Percentiles rank a stretch among this genome's conserved stretches.
Conservation (phyloP, 2,797 vertebrate species). For the Anguilla megastoma region DNA sequence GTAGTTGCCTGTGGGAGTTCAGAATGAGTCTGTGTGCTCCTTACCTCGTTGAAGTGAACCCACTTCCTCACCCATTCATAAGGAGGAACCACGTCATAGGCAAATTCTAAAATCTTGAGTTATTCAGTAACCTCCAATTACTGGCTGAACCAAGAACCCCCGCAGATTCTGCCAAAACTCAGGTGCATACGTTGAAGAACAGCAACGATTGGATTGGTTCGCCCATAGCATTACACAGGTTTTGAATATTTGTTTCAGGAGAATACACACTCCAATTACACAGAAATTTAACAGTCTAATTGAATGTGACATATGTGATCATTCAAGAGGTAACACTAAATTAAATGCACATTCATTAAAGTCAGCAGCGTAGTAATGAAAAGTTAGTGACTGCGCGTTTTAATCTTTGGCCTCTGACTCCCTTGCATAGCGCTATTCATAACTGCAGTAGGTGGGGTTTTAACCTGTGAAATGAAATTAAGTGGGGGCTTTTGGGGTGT, state of each 20-base stretch:
- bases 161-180: background rate
- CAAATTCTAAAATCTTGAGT: constrained; percentile 58
- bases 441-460: background rate
- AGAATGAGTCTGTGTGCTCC: constrained; percentile 64
- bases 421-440: constrained; percentile 11
- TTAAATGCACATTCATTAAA: background rate
- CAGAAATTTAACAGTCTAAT: background rate
- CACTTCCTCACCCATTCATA: constrained; percentile 70
- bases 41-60: constrained; percentile 63
- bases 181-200: background rate
- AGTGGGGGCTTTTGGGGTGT: background rate
- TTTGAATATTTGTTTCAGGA: constrained; percentile 4
- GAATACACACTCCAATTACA: background rate
- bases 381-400: background rate
- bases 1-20: constrained; percentile 42
- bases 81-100: constrained; percentile 75
- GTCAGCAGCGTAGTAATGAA: background rate
- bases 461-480: background rate
- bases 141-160: constrained; percentile 49
- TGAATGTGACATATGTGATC: background rate
- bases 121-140: constrained; percentile 67
- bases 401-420: constrained; percentile 2
- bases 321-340: background rate
- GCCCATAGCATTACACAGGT: background rate
- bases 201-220: background rate